Conservation (phyloP, 2,797 vertebrate genomes). For the Sebastiscus albofasciatus region DNA sequence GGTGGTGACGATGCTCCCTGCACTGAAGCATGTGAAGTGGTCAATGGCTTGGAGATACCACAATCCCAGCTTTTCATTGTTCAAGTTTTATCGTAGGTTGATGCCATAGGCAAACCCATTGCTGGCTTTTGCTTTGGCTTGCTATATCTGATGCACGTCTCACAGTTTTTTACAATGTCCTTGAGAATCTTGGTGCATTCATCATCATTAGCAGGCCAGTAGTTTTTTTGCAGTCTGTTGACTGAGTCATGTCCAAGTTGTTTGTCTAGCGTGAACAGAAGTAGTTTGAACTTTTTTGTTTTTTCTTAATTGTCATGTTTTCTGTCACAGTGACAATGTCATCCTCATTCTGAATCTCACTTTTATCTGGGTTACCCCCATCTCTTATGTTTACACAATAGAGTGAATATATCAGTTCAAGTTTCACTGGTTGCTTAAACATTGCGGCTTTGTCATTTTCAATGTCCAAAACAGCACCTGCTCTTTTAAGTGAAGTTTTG, state of each 20-base stretch:
- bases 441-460: slow-evolving; percentile 34
- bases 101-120: neutral
- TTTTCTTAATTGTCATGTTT: neutral
- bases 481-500: neutral
- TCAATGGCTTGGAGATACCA: neutral
- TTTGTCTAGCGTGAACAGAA: neutral
- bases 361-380: neutral
- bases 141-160: neutral
- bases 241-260: neutral
- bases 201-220: neutral
- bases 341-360: neutral
- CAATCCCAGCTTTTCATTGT: neutral
- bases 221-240: neutral
- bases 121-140: neutral
- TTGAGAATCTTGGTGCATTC: neutral
- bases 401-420: neutral
- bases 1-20: neutral
- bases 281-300: neutral
- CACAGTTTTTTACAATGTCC: neutral
- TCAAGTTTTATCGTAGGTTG: neutral
- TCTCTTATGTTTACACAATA: neutral
- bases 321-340: neutral
- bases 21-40: neutral
- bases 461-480: neutral
- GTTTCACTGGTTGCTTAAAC: slow-evolving; percentile 28